Base-by-base conservation (phyloP, 2,888 invertebrate genomes). In the Saturnia japonica region DNA sequence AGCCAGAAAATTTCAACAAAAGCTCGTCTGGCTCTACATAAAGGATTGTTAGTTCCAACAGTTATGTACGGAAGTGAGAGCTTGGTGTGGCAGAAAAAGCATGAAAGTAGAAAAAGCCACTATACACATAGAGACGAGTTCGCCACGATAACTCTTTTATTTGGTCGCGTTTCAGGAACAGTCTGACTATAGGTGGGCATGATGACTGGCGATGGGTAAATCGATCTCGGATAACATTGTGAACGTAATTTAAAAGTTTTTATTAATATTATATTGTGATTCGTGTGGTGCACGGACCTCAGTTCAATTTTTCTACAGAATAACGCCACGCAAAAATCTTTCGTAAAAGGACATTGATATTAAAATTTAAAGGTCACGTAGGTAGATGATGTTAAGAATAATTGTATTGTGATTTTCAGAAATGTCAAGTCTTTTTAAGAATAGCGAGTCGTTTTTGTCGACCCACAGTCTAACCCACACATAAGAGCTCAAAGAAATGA, bases 341-440 rank as follows among this genome's bases (percentile, higher is more conserved):
- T 70, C 62, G 62, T 34, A 22, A 62, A 68, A 72, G 54, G 67
- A 28, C 51, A 57, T 47, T 51, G 43, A 71, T 42, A 68, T 67
- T 71, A 73, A 70, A 64, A 54, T 43, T 57, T 42, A 16, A 67
- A 68, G 3, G 51, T 70, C 71, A 76, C 72, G 73, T 72, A 57
- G 25, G 12, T 57, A 57, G 25, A 12, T 25, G 12, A 25, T 14
- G 25, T 25, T 25, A 25, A 12, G 25, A 25, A 57, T 57, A 57
- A 57, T 25, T 57, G 2, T 14, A 57, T 57, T 25, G 25, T 25
- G 14, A 11, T 57, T 57, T 25, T 14, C 12, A 25, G 25, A 57
- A 57, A 57, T 57, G 14, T 57, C 57, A 57, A 57, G 25, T 28
- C 57, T 25, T 57, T 57, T 57, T 25, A 4, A 57, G 12, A 51